phyloP scores from a whole-genome alignment of 2,888 invertebrate species.

The Blomia tropicalis region DNA sequence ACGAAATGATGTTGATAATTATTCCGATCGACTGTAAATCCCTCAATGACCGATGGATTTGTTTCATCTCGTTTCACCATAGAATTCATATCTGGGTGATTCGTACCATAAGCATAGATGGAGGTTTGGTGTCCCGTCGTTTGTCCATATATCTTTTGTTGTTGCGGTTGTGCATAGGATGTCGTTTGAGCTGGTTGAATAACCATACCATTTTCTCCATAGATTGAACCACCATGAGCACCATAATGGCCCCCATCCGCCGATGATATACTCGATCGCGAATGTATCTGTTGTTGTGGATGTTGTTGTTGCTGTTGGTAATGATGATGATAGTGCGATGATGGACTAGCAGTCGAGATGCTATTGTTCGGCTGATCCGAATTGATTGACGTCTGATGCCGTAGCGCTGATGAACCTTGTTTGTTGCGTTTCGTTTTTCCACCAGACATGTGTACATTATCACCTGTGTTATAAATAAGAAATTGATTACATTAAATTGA shows the following conservation, averaged over 20 bases:
- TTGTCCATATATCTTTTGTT: conserved; percentile 13
- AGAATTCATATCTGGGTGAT: neutral
- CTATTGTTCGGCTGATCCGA: neutral
- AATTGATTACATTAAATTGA: neutral
- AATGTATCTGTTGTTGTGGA: neutral
- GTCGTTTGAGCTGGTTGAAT: neutral
- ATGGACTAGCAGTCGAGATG: neutral
- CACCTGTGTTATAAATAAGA: neutral
- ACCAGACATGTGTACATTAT: neutral
- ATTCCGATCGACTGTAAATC: conserved; percentile 3
- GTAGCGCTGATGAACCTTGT: neutral
- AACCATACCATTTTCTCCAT: neutral
- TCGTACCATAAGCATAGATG: conserved; percentile 10
- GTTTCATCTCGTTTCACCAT: conserved; percentile 1
- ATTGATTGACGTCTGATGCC: neutral
- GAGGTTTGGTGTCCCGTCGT: conserved; percentile 32
- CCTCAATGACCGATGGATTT: conserved; percentile 10
- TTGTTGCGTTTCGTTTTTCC: neutral
- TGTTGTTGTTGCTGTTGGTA: neutral
- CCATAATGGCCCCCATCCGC: neutral
- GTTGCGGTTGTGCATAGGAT: neutral
- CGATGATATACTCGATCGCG: neutral
- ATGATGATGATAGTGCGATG: neutral
- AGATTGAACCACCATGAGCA: neutral
- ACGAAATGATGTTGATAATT: conserved; percentile 14